Evolutionary conservation across 2,888 invertebrate species (phyloP), one percentile per base, ranked within the genome.

Genomic region (Oegoconia quadripuncta): DNA sequence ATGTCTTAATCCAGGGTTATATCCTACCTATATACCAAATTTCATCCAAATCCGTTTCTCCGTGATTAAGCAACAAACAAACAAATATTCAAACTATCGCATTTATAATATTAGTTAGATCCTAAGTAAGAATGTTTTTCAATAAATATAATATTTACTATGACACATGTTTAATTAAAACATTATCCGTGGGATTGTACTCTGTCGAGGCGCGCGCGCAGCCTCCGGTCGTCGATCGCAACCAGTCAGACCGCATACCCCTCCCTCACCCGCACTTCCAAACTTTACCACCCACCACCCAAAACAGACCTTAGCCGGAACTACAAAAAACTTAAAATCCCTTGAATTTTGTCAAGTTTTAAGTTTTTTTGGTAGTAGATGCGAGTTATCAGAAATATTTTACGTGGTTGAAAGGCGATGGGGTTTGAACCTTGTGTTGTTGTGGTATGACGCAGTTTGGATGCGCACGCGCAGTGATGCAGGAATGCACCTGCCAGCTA

Each of bases 181-280:
- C 64, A 59, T 74, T 71, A 62, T 64, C 64, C 50, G 46, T 71
- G 48, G 59, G 70, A 74, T 52, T 75, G 76, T 76, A 75, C 75
- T 51, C 36, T 44, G 41, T 55, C 44, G 54, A 61, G 63, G 77
- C 78, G 80, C 77, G 78, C 75, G 78, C 80, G 78, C 83, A 73
- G 82, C 75, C 82, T 77, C 76, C 84, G 84, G 86, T 86, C 86
- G 86, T 75, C 86, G 86, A 64, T 84, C 84, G 84, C 55, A 67
- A 84, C 84, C 86, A 82, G 86, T 84, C 75, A 56, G 74, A 81
- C 86, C 74, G 79, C 84, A 70, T 77, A 65, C 75, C 70, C 66
- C 52, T 47, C 59, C 54, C 61, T 58, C 54, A 48, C 69, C 62
- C 52, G 73, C 63, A 52, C 58, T 55, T 60, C 81, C 75, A 79